Base-by-base conservation (phyloP, 1,140 invertebrate genomes). In the Drosophila trapezifrons region DNA sequence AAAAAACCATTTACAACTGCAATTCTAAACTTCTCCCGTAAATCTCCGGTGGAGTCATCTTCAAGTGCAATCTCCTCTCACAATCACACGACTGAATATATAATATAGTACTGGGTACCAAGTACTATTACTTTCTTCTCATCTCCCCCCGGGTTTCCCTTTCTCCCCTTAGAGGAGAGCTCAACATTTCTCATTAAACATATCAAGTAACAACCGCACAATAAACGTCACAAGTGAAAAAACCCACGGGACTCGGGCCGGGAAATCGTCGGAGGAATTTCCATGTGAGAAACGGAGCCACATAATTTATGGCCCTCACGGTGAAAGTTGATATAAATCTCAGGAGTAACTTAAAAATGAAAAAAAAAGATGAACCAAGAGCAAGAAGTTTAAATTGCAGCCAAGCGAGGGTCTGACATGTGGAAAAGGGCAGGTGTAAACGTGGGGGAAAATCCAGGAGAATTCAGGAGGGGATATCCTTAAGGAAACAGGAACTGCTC, bases 251-350 rank as follows among this genome's bases (percentile, higher is more conserved):
- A 78, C 60, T 51, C 47, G 77, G 77, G 49, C 10, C 27, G 65
- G 62, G 43, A 82, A 78, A 82, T 74, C n/a, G 75, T 82, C 55
- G 40, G 35, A 52, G 82, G 71, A 64, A 79, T 87, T 85, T 85
- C 65, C 81, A 64, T 82, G 84, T 78, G 80, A 80, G 70, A 66
- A 67, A 64, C 70, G 54, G 65, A 65, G 65, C 43, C 65, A 52
- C 73, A 80, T 89, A 80, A 87, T 87, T 89, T 87, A 87, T 87
- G 84, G 64, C 70, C 60, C 52, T 75, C 84, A 72, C 80, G 84
- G 85, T 89, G 84, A 87, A 87, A 87, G 84, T 87, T 87, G 84
- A 87, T 84, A 78, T 82, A 89, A 87, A 75, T 87, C 80, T 79
- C 84, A 71, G 54, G 73, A 80, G 80, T 73, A 84, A 76, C 59